Percentiles rank a stretch among this genome's conserved stretches.
Evolutionary conservation across 2,888 invertebrate species (phyloP).

Genomic region (Tipula unca): DNA sequence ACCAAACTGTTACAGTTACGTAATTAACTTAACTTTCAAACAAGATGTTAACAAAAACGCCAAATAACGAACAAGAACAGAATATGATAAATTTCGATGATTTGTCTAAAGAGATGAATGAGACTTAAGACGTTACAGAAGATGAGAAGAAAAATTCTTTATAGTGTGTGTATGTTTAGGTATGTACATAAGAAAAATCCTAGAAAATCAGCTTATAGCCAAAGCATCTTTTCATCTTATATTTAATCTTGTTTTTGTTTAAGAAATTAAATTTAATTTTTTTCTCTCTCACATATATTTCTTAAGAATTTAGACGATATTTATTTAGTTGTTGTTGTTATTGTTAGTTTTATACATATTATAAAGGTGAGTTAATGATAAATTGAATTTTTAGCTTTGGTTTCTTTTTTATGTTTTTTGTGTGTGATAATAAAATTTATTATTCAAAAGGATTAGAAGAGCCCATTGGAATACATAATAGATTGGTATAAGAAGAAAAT

Average conservation of each 20-base stretch:
- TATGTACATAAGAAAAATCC: not conserved
- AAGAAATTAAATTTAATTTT: not conserved
- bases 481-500: not conserved
- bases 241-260: not conserved
- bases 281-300: not conserved
- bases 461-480: not conserved
- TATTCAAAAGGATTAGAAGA: not conserved
- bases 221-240: not conserved
- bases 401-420: not conserved
- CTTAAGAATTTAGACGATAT: not conserved
- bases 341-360: not conserved
- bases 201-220: not conserved
- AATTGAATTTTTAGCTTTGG: not conserved
- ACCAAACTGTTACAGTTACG: not conserved
- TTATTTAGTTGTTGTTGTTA: not conserved
- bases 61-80: not conserved
- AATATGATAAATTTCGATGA: not conserved
- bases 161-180: not conserved
- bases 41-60: not conserved
- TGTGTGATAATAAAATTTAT: not conserved
- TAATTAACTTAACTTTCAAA: constrained; percentile 1
- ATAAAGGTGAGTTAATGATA: not conserved
- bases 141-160: not conserved
- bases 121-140: not conserved
- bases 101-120: constrained; percentile 14